Conservation (phyloP, 2,797 vertebrate genomes). For the Sebastes aleutianus region DNA sequence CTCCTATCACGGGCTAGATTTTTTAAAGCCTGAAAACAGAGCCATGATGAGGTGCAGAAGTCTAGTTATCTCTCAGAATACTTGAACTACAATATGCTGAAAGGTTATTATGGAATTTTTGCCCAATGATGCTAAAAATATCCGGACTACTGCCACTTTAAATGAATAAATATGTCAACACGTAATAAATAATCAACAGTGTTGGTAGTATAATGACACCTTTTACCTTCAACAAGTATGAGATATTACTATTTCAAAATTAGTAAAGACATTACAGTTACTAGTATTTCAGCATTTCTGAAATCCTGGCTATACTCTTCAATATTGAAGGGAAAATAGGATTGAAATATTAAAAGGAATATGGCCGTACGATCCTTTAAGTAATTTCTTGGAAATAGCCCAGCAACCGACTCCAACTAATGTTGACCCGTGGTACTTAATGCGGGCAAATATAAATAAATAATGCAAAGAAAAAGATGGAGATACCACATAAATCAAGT, state of each 20-base stretch:
- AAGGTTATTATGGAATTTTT: too few relatives aligned
- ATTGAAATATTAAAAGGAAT: not conserved
- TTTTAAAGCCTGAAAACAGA: too few relatives aligned
- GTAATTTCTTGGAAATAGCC: not conserved
- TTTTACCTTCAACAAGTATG: too few relatives aligned
- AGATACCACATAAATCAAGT: conserved; percentile 55
- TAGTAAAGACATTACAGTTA: too few relatives aligned
- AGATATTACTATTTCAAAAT: too few relatives aligned
- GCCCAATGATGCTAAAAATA: too few relatives aligned
- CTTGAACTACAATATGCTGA: too few relatives aligned
- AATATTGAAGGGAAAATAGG: not conserved
- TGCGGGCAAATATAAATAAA: conserved; percentile 42
- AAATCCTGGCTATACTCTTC: not conserved
- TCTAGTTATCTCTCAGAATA: too few relatives aligned
- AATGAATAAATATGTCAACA: not conserved
- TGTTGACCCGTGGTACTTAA: conserved; percentile 31
- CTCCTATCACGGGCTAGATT: rapidly evolving
- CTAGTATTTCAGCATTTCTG: not conserved
- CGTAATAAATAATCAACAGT: not conserved
- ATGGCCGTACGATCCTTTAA: not conserved
- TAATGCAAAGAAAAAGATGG: conserved; percentile 24
- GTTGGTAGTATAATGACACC: too few relatives aligned
- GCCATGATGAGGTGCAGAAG: rapidly evolving
- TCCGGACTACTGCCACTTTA: too few relatives aligned
- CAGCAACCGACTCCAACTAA: not conserved